These are phyloP conservation scores for Sula dactylatra DNA, from an alignment of 2,113 vertebrate species.

Conservation along the genomic window DNA sequence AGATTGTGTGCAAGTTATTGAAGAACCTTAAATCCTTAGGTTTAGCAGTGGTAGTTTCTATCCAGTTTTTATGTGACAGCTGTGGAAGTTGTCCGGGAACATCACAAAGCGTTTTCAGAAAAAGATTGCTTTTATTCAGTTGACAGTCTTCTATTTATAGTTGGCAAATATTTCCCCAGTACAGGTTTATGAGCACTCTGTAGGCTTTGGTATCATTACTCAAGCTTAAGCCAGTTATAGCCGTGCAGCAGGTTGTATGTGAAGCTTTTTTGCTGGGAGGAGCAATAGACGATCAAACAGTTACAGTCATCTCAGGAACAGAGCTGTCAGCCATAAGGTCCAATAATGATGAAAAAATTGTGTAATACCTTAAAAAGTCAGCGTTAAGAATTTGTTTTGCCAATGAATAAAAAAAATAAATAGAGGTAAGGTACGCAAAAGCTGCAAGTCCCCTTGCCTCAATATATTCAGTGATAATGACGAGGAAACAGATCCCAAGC, in stretches of 20 bases:
- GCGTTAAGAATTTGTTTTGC: neutral
- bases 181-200: neutral
- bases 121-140: slow-evolving; percentile 10
- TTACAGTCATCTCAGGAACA: neutral
- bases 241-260: neutral
- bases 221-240: neutral
- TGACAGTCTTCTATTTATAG: slow-evolving; percentile 47
- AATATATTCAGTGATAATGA: neutral
- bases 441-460: neutral
- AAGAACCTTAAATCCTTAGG: neutral
- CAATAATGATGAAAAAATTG: neutral
- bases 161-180: slow-evolving; percentile 2
- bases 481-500: neutral
- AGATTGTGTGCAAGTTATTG: neutral
- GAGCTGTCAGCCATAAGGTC: neutral
- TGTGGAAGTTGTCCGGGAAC: neutral
- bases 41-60: neutral
- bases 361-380: neutral
- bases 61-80: neutral
- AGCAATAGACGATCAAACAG: neutral
- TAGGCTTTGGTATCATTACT: neutral
- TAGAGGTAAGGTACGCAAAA: neutral
- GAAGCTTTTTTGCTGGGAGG: neutral
- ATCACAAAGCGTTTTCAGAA: neutral
- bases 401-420: neutral